A percentile compares a stretch with the other conserved stretches of the same genome.
Evolutionary conservation across 1,140 invertebrate species (phyloP).

Genomic region (Trichonephila clavata): DNA sequence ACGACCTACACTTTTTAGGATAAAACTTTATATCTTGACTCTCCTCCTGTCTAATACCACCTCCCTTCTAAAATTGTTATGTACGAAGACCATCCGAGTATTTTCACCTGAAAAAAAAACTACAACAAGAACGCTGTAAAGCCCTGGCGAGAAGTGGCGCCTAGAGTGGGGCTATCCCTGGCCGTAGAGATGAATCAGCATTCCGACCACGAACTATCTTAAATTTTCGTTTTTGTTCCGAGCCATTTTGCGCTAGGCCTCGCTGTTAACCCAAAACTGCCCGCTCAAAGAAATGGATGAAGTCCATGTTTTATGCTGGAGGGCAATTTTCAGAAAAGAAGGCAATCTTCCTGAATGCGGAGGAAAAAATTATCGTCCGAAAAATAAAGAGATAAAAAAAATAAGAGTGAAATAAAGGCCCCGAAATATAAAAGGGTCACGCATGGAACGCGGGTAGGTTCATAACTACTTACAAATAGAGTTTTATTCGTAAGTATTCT

Average conservation of each 20-base stretch:
- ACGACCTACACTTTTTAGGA: too few relatives aligned
- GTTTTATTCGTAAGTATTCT: constrained; percentile 35
- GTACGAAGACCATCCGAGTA: background rate
- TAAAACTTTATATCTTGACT: too few relatives aligned
- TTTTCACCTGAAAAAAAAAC: background rate
- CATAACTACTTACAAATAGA: constrained; percentile 57
- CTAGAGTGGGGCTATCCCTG: background rate
- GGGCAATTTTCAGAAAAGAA: constrained; percentile 56
- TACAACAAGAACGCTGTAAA: background rate
- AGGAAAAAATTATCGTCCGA: constrained; percentile 41
- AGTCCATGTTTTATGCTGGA: constrained; percentile 56
- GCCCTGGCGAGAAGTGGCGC: background rate
- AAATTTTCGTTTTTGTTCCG: constrained; percentile 66
- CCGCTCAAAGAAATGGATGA: constrained; percentile 52
- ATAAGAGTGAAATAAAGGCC: constrained; percentile 38
- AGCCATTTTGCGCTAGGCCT: constrained; percentile 38
- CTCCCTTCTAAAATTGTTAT: background rate
- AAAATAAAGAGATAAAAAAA: constrained; percentile 4
- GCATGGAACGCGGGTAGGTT: constrained; percentile 7
- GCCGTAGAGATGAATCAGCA: constrained; percentile 16
- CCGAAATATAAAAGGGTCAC: constrained; percentile 37
- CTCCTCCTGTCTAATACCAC: too few relatives aligned
- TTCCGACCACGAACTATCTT: constrained; percentile 56
- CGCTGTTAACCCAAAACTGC: constrained; percentile 47
- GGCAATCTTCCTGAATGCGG: constrained; percentile 51